phyloP scores from a whole-genome alignment of 2,797 vertebrate species.

The Rhadinocentrus ornatus region DNA sequence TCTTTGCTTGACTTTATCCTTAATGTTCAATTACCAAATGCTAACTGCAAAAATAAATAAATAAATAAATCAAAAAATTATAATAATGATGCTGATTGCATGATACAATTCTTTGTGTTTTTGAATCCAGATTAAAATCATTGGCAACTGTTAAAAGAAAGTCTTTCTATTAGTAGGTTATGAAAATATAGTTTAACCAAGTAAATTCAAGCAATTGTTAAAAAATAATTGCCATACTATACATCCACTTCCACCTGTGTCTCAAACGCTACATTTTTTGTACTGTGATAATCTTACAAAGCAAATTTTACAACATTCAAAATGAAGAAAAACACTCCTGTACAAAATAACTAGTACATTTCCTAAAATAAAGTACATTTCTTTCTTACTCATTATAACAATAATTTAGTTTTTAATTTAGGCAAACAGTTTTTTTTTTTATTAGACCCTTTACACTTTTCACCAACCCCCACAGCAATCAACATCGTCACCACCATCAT shows the following conservation, averaged over 20 bases:
- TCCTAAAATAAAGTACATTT: slow-evolving; percentile 29
- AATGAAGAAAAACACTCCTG: background rate
- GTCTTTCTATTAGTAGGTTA: background rate
- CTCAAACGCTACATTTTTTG: background rate
- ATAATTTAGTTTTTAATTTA: slow-evolving; percentile 9
- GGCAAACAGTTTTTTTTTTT: slow-evolving; percentile 2
- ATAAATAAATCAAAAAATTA: no score
- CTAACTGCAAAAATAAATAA: background rate
- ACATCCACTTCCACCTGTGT: background rate
- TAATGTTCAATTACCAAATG: background rate
- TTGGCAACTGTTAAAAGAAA: background rate
- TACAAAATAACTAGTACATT: background rate
- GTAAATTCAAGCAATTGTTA: background rate
- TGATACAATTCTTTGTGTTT: background rate
- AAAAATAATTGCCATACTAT: background rate
- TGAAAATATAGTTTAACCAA: background rate
- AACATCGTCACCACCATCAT: slow-evolving; percentile 4
- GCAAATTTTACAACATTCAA: background rate
- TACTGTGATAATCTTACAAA: background rate
- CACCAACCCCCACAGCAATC: slow-evolving; percentile 10
- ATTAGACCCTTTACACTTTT: slow-evolving; percentile 5
- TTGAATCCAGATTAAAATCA: background rate
- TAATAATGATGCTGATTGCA: no score
- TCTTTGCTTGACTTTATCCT: background rate
- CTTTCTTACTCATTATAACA: slow-evolving; percentile 23